Evolutionary conservation across 2,797 vertebrate species (phyloP).

Genomic region (Chromis chromis): DNA sequence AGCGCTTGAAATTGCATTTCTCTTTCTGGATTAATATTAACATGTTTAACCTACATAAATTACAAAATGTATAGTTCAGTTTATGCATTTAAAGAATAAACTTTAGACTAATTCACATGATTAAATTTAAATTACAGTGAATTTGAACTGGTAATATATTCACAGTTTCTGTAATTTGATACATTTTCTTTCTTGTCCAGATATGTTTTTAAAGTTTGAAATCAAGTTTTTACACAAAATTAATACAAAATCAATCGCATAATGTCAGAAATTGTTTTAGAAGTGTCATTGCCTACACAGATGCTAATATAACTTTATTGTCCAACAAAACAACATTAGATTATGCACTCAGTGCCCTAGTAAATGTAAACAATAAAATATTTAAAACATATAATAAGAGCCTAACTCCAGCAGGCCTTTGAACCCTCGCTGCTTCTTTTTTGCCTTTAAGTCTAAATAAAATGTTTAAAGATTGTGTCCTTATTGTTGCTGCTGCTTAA

Average conservation of each 20-base stretch:
- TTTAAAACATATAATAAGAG: neutral
- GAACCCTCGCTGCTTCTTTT: neutral
- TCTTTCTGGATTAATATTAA: no score
- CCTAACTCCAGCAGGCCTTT: neutral
- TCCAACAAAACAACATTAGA: neutral
- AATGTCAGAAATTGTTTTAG: neutral
- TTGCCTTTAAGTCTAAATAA: slow-evolving; percentile 41
- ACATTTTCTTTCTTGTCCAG: no score
- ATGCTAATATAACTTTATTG: neutral
- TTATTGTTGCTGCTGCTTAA: slow-evolving; percentile 63
- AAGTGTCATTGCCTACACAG: neutral
- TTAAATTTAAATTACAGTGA: no score
- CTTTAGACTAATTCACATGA: no score
- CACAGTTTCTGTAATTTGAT: no score
- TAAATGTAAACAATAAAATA: neutral
- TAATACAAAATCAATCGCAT: neutral
- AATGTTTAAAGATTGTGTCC: slow-evolving; percentile 52
- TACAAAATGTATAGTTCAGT: no score
- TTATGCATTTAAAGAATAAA: no score
- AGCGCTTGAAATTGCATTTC: no score
- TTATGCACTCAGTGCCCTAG: neutral
- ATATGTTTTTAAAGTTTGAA: no score
- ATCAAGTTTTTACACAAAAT: no score
- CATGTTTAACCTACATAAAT: no score
- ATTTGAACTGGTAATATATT: no score